Percentiles rank a stretch among this genome's conserved stretches.
phyloP scores from a whole-genome alignment of 2,888 invertebrate species.

The Scrobipalpa atriplicella region DNA sequence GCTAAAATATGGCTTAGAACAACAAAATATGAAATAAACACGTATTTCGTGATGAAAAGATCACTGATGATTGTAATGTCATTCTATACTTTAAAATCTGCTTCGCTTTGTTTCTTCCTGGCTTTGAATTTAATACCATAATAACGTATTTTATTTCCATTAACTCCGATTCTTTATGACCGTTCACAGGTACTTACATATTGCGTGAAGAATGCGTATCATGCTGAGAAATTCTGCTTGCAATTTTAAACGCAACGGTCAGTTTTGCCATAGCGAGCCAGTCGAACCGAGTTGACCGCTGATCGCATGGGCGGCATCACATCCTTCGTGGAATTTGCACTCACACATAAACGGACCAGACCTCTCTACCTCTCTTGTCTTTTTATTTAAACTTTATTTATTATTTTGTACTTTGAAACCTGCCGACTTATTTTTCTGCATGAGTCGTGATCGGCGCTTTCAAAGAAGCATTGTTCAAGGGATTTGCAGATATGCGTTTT shows the following conservation, averaged over 20 bases:
- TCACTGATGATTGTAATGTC: neutral
- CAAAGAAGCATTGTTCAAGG: constrained; percentile 4
- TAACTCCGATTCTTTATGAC: neutral
- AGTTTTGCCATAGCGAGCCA: constrained; percentile 45
- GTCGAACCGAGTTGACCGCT: constrained; percentile 42
- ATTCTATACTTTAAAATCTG: neutral
- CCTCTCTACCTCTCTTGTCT: constrained; percentile 50
- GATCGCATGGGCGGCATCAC: constrained; percentile 66
- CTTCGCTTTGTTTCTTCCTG: constrained; percentile 7
- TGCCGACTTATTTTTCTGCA: constrained; percentile 48
- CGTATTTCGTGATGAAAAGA: constrained; percentile 4
- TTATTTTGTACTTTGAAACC: constrained; percentile 38
- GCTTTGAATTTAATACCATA: no score
- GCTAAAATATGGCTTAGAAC: constrained; percentile 2
- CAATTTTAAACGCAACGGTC: constrained; percentile 62
- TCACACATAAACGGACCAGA: constrained; percentile 59
- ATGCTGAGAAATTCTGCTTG: constrained; percentile 30
- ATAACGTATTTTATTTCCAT: neutral
- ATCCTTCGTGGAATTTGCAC: constrained; percentile 78
- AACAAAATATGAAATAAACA: neutral
- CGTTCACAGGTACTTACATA: neutral
- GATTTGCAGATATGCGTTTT: neutral
- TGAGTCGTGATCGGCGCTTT: constrained; percentile 33
- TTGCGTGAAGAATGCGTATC: neutral
- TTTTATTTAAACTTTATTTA: constrained; percentile 47